Base-by-base conservation (phyloP, 2,888 invertebrate species). In the Stenoptilia bipunctidactyla region DNA sequence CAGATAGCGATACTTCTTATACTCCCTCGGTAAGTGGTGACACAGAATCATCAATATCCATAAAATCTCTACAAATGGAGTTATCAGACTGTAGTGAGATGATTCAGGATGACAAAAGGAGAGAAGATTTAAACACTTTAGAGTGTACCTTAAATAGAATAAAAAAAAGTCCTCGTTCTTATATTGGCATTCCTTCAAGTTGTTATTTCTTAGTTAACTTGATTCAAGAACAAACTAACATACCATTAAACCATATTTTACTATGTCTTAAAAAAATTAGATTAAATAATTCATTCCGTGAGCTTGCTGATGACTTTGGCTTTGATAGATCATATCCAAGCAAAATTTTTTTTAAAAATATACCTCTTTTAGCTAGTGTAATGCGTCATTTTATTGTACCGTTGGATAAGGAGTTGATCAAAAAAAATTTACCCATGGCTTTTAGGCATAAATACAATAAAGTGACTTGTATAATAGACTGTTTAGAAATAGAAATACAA, bases 41-140 rank as follows among this genome's bases (percentile, higher is more conserved):
- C 33, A 41, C 41, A 38, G n/a, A n/a, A n/a, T n/a, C n/a, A n/a
- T 42, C 40, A 37, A 27, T 34, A 43, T 46, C 41, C 14, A 27
- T 30, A 34, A 39, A 14, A 41, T 48, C 44, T 44, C 20, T 41
- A 5, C 40, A 48, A 49, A 43, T 45, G 10, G 34, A 47, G 38
- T 47, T 40, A 25, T 49, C 48, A 13, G 50, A 52, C 42, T 47
- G 49, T 27, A 52, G 49, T 14, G 47, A 47, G 14, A 15, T 49
- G 20, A 37, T 45, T 33, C 39, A 44, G 15, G 48, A 49, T 33
- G 43, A 49, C n/a, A 48, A 47, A 41, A 47, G 37, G 38, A 27
- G 15, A 43, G 45, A 48, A 27, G 41, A 25, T 15, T 25, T 12
- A 37, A 41, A 37, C 15, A 39, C 34, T 27, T 14, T 45, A 15